Percentiles rank a stretch among this genome's conserved stretches.
Evolutionary conservation across 2,888 invertebrate genomes (phyloP).

Genomic region (Eupsilia transversa): DNA sequence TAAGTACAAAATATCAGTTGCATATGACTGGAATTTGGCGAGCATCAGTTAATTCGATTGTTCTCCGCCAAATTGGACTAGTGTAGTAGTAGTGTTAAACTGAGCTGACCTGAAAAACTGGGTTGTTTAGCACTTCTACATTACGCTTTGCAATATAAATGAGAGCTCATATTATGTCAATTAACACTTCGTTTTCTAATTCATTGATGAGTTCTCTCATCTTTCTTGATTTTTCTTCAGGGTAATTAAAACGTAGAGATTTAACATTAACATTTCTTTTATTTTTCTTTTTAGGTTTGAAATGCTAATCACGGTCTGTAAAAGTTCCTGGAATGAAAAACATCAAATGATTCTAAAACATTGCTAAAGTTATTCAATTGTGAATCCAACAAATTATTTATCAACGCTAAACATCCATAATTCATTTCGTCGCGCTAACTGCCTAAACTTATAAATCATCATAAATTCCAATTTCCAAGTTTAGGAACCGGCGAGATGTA

Average conservation of each 20-base stretch:
- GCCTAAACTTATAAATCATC: conserved; percentile 69
- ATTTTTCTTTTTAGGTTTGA: conserved; percentile 7
- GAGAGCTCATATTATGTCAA: conserved; percentile 34
- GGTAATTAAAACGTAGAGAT: neutral
- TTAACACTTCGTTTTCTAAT: conserved; percentile 51
- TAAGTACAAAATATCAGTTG: conserved; percentile 43
- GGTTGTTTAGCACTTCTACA: conserved; percentile 35
- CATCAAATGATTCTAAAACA: conserved; percentile 43
- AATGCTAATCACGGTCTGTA: conserved; percentile 34
- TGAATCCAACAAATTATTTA: conserved; percentile 61
- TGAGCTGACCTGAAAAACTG: conserved; percentile 46
- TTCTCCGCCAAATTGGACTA: conserved; percentile 49
- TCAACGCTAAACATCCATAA: conserved; percentile 57
- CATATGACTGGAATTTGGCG: conserved; percentile 45
- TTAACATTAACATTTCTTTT: conserved; percentile 14
- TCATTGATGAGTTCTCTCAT: conserved; percentile 7
- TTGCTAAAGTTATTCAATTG: conserved; percentile 44
- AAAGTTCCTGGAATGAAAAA: conserved; percentile 30
- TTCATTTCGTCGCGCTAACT: conserved; percentile 62
- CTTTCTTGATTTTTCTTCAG: neutral
- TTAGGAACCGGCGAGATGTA: conserved; percentile 71
- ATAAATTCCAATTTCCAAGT: conserved; percentile 69
- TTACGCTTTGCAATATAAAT: conserved; percentile 15
- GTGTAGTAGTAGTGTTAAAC: conserved; percentile 39
- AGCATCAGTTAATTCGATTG: conserved; percentile 51